Evolutionary conservation across 2,888 invertebrate species (phyloP), one percentile per base, ranked within the genome.

Genomic region (Dorcus hopei): DNA sequence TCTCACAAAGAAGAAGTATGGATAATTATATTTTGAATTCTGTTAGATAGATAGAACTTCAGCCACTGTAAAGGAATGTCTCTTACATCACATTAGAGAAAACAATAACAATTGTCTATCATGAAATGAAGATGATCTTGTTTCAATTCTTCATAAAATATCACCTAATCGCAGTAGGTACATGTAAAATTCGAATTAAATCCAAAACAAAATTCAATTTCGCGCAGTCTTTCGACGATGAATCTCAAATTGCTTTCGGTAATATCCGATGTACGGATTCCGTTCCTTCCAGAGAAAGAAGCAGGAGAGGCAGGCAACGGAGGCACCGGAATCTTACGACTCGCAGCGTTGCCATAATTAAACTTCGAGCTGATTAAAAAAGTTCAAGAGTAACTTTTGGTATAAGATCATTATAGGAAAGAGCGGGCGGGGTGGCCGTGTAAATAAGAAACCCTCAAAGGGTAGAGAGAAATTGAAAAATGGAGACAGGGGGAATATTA

Each of bases 331-430:
- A 33, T 33, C 26, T 33, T 33, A 26, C 57, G 62, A 67, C 65
- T 65, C 61, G 61, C 63, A 65, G 65, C 65, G 67, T 70, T 68
- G 66, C 71, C 68, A 71, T 72, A 71, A 72, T 72, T 72, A 72
- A 72, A 71, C 70, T 70, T 68, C 57, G 67, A 65, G 67, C 70
- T 72, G 72, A 72, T 72, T 72, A 72, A 72, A 72, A 72, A 72
- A 72, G 71, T 72, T 72, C 66, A 68, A 70, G 14, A 14, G 70
- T 68, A 71, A 72, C 71, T 71, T 72, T 70, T 67, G 65, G 65
- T 68, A 69, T 70, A 71, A 71, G 72, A 72, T 72, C 70, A 72
- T 72, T 72, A 71, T 66, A 66, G 65, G 59, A 59, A 62, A 60
- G 61, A 60, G 65, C 52, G 57, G 63, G 61, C 57, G 58, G 64